phyloP scores from a whole-genome alignment of 2,113 vertebrate species.

The Serinus canaria region DNA sequence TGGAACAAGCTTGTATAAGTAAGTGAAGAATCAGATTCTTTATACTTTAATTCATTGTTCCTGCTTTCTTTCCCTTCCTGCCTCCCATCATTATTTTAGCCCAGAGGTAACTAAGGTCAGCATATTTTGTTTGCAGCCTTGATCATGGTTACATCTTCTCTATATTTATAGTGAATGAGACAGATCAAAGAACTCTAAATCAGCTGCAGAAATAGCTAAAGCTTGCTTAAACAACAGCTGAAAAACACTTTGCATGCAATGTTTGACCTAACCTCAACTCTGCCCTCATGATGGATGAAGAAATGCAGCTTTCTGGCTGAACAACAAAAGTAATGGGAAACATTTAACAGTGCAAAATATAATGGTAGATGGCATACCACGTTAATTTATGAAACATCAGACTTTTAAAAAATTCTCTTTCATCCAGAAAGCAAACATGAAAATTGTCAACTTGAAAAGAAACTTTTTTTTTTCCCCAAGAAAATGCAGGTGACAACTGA shows the following conservation, averaged over 20 bases:
- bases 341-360: not conserved
- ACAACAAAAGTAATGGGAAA: constrained; percentile 1
- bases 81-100: constrained; percentile 9
- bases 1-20: not conserved
- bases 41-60: not conserved
- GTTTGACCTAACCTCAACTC: constrained; percentile 51
- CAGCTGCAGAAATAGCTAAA: constrained; percentile 37
- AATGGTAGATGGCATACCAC: not conserved
- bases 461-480: not conserved
- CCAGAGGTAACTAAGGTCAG: constrained; percentile 23
- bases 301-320: constrained; percentile 34
- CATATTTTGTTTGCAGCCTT: constrained; percentile 31
- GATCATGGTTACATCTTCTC: not conserved
- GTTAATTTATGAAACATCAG: not conserved
- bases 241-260: constrained; percentile 20
- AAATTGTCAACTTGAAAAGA: not conserved
- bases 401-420: not conserved
- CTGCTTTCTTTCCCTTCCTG: not conserved
- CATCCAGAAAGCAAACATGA: not conserved
- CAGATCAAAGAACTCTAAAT: constrained; percentile 52
- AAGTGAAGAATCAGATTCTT: not conserved
- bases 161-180: constrained; percentile 47
- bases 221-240: constrained; percentile 43
- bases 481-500: not conserved
- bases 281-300: constrained; percentile 16